Evolutionary conservation across 2,888 invertebrate species (phyloP), one percentile per base, ranked within the genome.

Genomic region (Lochmaea capreae): DNA sequence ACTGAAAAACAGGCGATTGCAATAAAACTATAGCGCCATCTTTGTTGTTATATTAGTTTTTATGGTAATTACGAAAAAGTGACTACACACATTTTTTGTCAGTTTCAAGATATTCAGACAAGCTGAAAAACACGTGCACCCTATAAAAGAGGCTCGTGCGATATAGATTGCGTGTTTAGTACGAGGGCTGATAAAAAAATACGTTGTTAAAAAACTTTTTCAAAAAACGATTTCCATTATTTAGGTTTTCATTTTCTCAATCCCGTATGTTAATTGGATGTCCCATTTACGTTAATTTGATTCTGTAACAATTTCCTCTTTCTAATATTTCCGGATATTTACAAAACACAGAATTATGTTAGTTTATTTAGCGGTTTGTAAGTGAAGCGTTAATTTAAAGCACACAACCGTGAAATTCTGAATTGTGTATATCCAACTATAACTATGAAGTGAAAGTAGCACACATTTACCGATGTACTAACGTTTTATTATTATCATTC

Each of bases 381-480:
- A 14, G 11, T 22, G 58, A 81, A 67, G 58, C 46, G 43, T 26
- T 59, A 67, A 67, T 43, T 33, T 46, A 39, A 61, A 68, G 33
- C 26, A 49, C 33, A 16, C 26, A 68, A 68, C 43, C 68, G 49
- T 68, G 61, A 46, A 68, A 61, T 49, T 49, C 18, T 57, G 16
- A 67, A 43, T 22, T 14, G 22, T 61, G 33, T 52, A 46, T 58
- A 33, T 46, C 46, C 26, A 58, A 11, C 26, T 33, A 33, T 26
- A 14, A 12, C 33, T 59, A 33, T 14, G 59, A 18, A 49, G 71
- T 71, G 66, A 71, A 71, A 71, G 66, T 71, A 58, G 61, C 66
- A 66, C 71, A 71, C 65, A 59, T 61, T 71, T 71, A 39, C 61
- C 59, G 65, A 58, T 71, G 65, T 70, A 46, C 61, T 46, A 66